These are phyloP conservation scores for Diplosoma virens DNA, from an alignment of 23 tunicate genomes.

Conservation along the genomic window DNA sequence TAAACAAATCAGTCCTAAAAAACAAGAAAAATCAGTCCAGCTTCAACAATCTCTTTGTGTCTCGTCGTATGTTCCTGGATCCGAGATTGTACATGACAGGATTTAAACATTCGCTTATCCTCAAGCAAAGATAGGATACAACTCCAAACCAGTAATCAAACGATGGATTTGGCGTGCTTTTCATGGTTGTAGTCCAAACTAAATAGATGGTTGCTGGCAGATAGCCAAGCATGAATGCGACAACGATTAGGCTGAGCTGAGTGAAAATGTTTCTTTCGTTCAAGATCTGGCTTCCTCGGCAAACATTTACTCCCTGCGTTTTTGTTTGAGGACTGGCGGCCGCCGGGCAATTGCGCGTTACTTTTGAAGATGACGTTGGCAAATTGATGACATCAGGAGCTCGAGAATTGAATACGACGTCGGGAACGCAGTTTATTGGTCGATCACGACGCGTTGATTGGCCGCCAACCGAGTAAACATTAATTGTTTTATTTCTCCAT, in stretches of 20 bases:
- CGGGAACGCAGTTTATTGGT: too few species aligned
- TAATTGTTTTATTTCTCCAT: too few species aligned
- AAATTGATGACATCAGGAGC: too few species aligned
- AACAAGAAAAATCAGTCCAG: too few species aligned
- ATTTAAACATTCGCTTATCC: slow-evolving; percentile 84
- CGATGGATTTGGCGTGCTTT: neutral
- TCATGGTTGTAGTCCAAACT: slow-evolving; percentile 69
- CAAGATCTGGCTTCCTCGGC: neutral
- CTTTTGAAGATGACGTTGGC: too few species aligned
- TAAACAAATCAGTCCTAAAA: too few species aligned
- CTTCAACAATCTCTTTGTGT: slow-evolving; percentile 22
- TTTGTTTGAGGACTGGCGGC: too few species aligned
- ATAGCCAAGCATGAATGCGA: slow-evolving; percentile 64
- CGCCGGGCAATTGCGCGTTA: too few species aligned
- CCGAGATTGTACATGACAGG: slow-evolving; percentile 92
- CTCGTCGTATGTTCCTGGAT: slow-evolving; percentile 53
- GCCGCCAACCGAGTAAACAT: too few species aligned
- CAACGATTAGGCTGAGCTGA: slow-evolving; percentile 55
- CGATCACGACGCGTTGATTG: too few species aligned
- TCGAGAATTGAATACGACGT: too few species aligned
- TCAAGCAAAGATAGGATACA: slow-evolving; percentile 60
- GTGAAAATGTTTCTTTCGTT: slow-evolving; percentile 33
- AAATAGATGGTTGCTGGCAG: slow-evolving; percentile 62
- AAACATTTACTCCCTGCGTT: too few species aligned
- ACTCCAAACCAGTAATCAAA: slow-evolving; percentile 92